phyloP scores from a whole-genome alignment of 2,888 invertebrate genomes.

The Acleris holmiana region DNA sequence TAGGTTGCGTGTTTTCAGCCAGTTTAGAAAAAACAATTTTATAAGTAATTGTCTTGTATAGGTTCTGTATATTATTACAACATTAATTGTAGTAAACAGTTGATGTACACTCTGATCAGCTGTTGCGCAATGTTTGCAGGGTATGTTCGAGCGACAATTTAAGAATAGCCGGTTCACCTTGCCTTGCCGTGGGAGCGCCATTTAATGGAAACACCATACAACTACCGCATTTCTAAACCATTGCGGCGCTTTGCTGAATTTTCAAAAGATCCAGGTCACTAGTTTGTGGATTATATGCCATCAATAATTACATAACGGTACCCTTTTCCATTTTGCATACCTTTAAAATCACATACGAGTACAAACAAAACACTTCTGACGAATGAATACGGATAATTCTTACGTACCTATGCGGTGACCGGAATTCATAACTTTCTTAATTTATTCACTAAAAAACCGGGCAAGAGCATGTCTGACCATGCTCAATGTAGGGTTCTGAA shows the following conservation, averaged over 20 bases:
- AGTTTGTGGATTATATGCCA: neutral
- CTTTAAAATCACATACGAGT: too few relatives aligned
- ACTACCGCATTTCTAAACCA: conserved; percentile 70
- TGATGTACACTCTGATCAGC: conserved; percentile 23
- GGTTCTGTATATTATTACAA: neutral
- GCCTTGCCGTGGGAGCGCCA: conserved; percentile 71
- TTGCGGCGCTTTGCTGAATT: neutral
- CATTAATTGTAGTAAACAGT: conserved; percentile 22
- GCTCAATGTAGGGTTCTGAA: too few relatives aligned
- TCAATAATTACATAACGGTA: neutral
- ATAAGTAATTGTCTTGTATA: too few relatives aligned
- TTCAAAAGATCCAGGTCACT: conserved; percentile 4
- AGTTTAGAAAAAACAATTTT: too few relatives aligned
- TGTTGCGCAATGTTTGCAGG: conserved; percentile 58
- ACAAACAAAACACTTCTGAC: too few relatives aligned
- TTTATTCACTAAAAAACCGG: too few relatives aligned
- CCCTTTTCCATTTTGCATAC: neutral
- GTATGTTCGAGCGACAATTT: conserved; percentile 59
- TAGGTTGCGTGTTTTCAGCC: too few relatives aligned
- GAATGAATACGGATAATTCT: too few relatives aligned
- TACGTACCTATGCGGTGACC: too few relatives aligned
- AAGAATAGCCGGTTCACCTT: conserved; percentile 78
- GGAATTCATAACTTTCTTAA: too few relatives aligned
- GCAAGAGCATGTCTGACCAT: too few relatives aligned
- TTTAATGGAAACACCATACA: conserved; percentile 68